These are phyloP conservation scores for Salticus scenicus DNA, from an alignment of 2,888 invertebrate genomes.

Conservation along the genomic window DNA sequence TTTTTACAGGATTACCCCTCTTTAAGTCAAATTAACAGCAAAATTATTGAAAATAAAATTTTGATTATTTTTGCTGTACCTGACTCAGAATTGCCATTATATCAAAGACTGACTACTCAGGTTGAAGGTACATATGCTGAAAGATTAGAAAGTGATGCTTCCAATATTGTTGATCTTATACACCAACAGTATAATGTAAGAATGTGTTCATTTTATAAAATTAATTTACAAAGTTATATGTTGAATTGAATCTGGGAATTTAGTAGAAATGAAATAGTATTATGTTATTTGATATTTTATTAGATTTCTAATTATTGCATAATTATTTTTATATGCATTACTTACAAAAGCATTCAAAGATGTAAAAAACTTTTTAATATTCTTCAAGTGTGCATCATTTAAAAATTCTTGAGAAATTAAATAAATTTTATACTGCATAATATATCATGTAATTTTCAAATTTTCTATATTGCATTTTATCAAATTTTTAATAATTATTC, in stretches of 20 bases:
- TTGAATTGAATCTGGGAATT: no score
- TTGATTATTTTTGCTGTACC: conserved; percentile 98
- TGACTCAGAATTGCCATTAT: conserved; percentile 86
- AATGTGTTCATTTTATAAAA: background rate
- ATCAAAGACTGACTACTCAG: conserved; percentile 87
- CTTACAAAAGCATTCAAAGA: no score
- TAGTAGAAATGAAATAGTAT: no score
- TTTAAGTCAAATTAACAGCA: conserved; percentile 88
- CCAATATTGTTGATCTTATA: conserved; percentile 95
- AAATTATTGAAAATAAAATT: conserved; percentile 91
- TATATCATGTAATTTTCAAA: no score
- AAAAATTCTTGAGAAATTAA: no score
- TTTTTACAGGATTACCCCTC: conserved; percentile 92
- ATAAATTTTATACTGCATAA: no score
- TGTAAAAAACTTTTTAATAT: no score
- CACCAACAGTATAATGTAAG: conserved; percentile 86
- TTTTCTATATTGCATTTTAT: background rate
- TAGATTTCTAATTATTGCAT: background rate
- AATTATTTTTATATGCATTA: no score
- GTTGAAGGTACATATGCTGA: conserved; percentile 96
- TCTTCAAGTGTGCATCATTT: no score
- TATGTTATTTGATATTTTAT: no score
- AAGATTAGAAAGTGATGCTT: conserved; percentile 91
- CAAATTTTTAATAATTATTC: background rate
- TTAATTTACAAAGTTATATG: no score